Base-by-base conservation (phyloP, 2,888 invertebrate genomes). In the Nemotelus nigrinus region DNA sequence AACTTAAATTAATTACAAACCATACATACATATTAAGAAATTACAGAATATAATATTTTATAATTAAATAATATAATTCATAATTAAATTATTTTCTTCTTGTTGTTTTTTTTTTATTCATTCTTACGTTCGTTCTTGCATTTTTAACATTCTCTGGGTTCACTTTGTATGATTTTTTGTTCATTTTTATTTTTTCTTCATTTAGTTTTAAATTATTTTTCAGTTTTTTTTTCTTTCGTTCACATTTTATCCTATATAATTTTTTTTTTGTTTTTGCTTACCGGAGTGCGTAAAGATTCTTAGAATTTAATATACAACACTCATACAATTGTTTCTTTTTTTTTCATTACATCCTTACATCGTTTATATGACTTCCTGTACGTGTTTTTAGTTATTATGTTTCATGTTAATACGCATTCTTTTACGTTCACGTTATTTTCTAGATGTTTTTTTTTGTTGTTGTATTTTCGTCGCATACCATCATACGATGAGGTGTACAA, bases 1-100 rank as follows among this genome's bases (percentile, higher is more conserved):
- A 70, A 70, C 70, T 70, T 43, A 70, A 55, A 6, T 70, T 50
- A 70, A 41, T 53, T 43, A 10, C n/a, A 70, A 70, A 70, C 55
- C 47, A 70, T 70, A 70, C 70, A 53, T 55, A 70, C 70, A 70
- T 25, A 41, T 55, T 10, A 39, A 2, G 43, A 7, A 3, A 63
- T 41, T 58, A 58, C 25, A 58, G 25, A 63, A 41, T 7, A 63
- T 4, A 63, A 63, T 63, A 63, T n/a, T 4, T 39, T 25, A 63
- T 43, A 53, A 53, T 8, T 63, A 39, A 63, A 43, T 5, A 63
- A 63, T 63, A 43, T 41, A 25, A 63, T 41, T 25, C 25, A 25
- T 25, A 25, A 25, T 25, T 25, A 25, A 25, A 25, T 10, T 53
- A 53, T 53, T 10, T 53, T 53, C 10, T 53, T 53, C 53, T 8